Conservation (phyloP, 2,888 invertebrate genomes). For the Cremastinae sp. region DNA sequence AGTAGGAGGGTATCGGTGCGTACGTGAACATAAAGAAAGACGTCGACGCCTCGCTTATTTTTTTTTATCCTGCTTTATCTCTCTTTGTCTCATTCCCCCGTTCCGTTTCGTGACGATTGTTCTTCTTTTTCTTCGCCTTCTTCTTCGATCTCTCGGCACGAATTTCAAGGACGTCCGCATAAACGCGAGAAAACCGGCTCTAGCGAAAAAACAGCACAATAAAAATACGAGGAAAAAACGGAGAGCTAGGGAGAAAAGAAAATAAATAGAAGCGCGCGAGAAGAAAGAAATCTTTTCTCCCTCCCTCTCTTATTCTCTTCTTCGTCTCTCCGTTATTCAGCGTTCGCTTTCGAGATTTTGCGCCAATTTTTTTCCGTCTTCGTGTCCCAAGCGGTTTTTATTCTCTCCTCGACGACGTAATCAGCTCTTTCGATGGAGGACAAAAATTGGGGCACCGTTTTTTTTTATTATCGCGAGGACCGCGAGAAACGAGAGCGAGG, state of each 20-base stretch:
- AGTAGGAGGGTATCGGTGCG: neutral
- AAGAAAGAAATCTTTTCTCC: neutral
- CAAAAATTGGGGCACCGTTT: too few species aligned
- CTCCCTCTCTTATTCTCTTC: neutral
- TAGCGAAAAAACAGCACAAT: slow-evolving; percentile 49
- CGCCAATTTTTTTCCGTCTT: too few species aligned
- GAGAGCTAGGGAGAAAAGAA: slow-evolving; percentile 28
- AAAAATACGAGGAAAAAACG: slow-evolving; percentile 27
- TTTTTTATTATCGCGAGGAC: neutral
- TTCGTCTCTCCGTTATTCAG: neutral
- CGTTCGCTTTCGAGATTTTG: too few species aligned
- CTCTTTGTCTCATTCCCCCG: slow-evolving; percentile 37
- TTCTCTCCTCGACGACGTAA: too few species aligned
- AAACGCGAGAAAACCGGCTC: slow-evolving; percentile 74
- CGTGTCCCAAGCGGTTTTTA: too few species aligned
- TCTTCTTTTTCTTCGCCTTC: slow-evolving; percentile 61
- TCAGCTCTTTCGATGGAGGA: too few species aligned
- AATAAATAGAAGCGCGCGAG: slow-evolving; percentile 16
- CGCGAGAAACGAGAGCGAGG: slow-evolving; percentile 29
- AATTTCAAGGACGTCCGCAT: slow-evolving; percentile 79
- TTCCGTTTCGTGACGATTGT: slow-evolving; percentile 61
- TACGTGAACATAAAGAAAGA: slow-evolving; percentile 1
- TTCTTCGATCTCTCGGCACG: slow-evolving; percentile 76
- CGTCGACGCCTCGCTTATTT: slow-evolving; percentile 25
- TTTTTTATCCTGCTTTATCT: slow-evolving; percentile 27